Evolutionary conservation across 2,888 invertebrate genomes (phyloP).

Genomic region (Pinctada fucata): DNA sequence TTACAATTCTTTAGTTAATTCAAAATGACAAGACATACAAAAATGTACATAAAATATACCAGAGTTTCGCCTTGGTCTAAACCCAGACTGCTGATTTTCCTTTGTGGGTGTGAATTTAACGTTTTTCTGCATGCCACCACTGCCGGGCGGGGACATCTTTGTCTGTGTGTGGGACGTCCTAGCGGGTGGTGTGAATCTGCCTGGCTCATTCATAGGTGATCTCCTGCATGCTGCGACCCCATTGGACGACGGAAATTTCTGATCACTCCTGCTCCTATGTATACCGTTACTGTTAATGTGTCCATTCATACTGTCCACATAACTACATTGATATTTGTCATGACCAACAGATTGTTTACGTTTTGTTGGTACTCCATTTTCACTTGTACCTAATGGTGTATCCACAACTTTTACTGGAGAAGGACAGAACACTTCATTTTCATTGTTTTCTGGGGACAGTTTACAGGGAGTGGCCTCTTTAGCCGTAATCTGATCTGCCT

Average conservation of each 20-base stretch:
- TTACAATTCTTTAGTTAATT: too few species aligned
- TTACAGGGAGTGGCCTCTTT: constrained; percentile 68
- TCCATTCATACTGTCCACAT: constrained; percentile 22
- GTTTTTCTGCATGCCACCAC: constrained; percentile 14
- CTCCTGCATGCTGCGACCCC: constrained; percentile 4
- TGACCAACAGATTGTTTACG: constrained; percentile 20
- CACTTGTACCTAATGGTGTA: constrained; percentile 19
- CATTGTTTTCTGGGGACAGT: constrained; percentile 64
- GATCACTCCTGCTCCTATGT: constrained; percentile 14
- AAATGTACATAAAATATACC: constrained; percentile 36
- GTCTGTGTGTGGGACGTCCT: constrained; percentile 4
- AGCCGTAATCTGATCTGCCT: constrained; percentile 72
- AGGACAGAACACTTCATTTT: constrained; percentile 56
- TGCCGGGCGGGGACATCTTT: constrained; percentile 17
- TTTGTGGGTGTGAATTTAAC: constrained; percentile 58
- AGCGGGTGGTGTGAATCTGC: constrained; percentile 21
- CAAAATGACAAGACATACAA: too few species aligned
- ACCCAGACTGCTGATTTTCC: constrained; percentile 47
- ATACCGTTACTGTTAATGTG: constrained; percentile 20
- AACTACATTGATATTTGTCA: constrained; percentile 6
- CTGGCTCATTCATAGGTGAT: constrained; percentile 26
- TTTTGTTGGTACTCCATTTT: constrained; percentile 19
- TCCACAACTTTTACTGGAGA: constrained; percentile 63
- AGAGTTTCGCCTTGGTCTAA: constrained; percentile 60
- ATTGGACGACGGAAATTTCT: constrained; percentile 51